Evolutionary conservation across 2,888 invertebrate species (phyloP), one percentile per base, ranked within the genome.

Genomic region (Odiellus spinosus): DNA sequence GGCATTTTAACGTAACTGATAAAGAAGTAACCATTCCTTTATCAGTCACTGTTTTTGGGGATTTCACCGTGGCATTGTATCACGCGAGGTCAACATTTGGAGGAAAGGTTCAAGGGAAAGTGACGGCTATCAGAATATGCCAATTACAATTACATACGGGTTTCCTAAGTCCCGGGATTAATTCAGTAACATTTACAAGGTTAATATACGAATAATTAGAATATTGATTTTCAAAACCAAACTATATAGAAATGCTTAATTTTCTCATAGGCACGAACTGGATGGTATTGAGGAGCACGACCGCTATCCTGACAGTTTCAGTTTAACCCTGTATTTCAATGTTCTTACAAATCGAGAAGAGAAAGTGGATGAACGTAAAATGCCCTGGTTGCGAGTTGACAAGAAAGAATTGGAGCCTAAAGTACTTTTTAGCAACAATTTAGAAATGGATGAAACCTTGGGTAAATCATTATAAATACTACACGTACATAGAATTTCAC

Each of bases 81-180:
- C 87, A 88, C 68, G 88, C 90, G 2, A 75, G 93, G 1, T 85
- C 87, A 60, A 82, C 87, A 50, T 71, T 84, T 40, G 82, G 82
- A 15, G 66, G 65, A 15, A 68, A 68, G 58, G 65, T 69, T 47
- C 68, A 69, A 54, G 69, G 69, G 51, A 78, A 85, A 59, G 64
- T 67, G 21, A 66, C 67, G 42, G 84, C 51, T 8, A 80, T 90
- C 56, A 84, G 83, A 63, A 82, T 93, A 59, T 79, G 86, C 44
- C 81, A 87, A 58, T 67, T 90, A 38, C 84, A 86, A 67, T 79
- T 93, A 59, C 84, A 93, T 64, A 83, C 90, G 6, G 91, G 91
- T 42, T 88, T 82, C 64, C 74, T 90, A 38, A 26, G 44, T 41
- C 47, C 32, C 42, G 51, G 50, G 32, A 45, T 46, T n/a, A 44